phyloP scores from a whole-genome alignment of 2,113 vertebrate genomes.

The Suricata suricatta region DNA sequence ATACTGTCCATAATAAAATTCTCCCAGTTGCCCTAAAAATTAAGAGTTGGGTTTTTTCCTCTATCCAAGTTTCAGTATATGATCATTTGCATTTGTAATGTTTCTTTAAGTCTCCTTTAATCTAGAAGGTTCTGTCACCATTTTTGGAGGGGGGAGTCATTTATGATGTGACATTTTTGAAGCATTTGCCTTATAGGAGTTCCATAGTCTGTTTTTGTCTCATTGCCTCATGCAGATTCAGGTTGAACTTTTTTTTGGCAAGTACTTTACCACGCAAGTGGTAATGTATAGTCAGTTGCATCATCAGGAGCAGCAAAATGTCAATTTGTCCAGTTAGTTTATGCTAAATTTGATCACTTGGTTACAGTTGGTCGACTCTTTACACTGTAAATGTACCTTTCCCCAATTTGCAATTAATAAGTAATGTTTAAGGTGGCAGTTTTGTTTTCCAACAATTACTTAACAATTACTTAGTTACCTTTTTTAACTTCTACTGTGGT shows the following conservation, averaged over 20 bases:
- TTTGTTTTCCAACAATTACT: constrained; percentile 28
- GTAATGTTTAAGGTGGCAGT: background rate
- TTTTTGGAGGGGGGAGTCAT: background rate
- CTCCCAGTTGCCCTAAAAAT: background rate
- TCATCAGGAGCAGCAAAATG: background rate
- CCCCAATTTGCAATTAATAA: background rate
- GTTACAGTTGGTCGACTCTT: background rate
- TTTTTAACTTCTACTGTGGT: background rate
- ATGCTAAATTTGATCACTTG: constrained; percentile 15
- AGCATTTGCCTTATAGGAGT: background rate
- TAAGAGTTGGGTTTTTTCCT: background rate
- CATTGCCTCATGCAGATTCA: background rate
- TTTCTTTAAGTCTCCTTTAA: background rate
- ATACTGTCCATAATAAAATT: background rate
- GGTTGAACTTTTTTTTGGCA: constrained; percentile 8
- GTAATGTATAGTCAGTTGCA: background rate
- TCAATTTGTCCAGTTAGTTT: background rate
- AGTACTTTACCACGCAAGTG: background rate
- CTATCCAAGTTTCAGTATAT: background rate
- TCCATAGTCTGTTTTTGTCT: background rate
- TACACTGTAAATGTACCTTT: constrained; percentile 8
- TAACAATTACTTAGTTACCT: background rate
- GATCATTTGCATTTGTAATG: background rate
- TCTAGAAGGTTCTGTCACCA: background rate
- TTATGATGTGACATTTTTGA: background rate